Conservation (phyloP, 2,797 vertebrate species). For the Acrossocheilus fasciatus region DNA sequence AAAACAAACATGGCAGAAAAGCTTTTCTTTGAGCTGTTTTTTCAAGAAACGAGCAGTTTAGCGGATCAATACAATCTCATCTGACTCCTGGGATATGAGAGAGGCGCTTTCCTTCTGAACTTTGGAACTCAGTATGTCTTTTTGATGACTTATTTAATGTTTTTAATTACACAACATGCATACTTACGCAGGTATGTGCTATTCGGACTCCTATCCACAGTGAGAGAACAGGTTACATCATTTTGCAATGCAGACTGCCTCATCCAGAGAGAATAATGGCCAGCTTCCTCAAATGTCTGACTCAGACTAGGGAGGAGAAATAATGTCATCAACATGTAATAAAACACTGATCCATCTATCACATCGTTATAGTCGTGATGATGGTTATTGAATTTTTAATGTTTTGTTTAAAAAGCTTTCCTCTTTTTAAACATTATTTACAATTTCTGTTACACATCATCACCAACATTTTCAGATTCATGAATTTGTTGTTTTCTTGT, state of each 20-base stretch:
- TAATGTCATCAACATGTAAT: slow-evolving; percentile 62
- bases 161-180: slow-evolving; percentile 22
- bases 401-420: slow-evolving; percentile 11
- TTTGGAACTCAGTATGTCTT: slow-evolving; percentile 64
- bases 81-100: slow-evolving; percentile 71
- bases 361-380: slow-evolving; percentile 41
- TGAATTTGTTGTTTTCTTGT: slow-evolving; percentile 20
- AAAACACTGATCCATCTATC: slow-evolving; percentile 43
- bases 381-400: neutral
- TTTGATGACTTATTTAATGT: slow-evolving; percentile 72
- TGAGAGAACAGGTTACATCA: slow-evolving; percentile 66
- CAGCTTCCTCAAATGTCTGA: slow-evolving; percentile 76
- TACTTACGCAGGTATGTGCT: slow-evolving; percentile 72
- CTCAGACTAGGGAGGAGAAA: slow-evolving; percentile 72
- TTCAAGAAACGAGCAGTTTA: slow-evolving; percentile 73
- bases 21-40: slow-evolving; percentile 80
- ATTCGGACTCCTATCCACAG: slow-evolving; percentile 69
- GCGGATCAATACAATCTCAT: slow-evolving; percentile 76
- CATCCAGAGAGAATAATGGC: slow-evolving; percentile 79
- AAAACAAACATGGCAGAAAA: slow-evolving; percentile 81
- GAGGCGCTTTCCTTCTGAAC: slow-evolving; percentile 65
- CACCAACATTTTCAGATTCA: neutral
- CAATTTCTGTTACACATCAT: neutral
- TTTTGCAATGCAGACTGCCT: slow-evolving; percentile 48
- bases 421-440: slow-evolving; percentile 6